phyloP scores from a whole-genome alignment of 2,797 vertebrate genomes.

The Phataginus tetradactyla region DNA sequence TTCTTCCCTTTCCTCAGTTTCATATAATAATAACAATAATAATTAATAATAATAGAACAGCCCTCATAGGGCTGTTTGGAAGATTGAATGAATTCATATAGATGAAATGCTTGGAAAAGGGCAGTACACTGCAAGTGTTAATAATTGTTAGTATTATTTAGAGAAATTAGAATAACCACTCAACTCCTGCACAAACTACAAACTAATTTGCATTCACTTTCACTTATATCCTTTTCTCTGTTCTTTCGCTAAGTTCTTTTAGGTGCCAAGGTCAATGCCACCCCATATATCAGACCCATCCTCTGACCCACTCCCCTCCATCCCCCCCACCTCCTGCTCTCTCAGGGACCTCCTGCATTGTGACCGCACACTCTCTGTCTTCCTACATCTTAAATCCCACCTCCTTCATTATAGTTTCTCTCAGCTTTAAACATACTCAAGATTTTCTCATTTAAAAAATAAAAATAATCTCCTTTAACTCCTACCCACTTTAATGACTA shows the following conservation, averaged over 20 bases:
- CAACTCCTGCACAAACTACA: background rate
- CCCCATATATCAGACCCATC: too few relatives aligned
- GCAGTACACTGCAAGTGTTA: background rate
- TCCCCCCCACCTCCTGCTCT: background rate
- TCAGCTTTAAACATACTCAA: too few relatives aligned
- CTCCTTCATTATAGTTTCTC: too few relatives aligned
- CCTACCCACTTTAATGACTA: too few relatives aligned
- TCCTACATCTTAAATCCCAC: too few relatives aligned
- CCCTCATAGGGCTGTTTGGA: background rate
- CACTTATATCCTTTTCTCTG: background rate
- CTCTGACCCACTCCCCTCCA: accelerated
- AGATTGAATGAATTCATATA: background rate
- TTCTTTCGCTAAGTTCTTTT: background rate
- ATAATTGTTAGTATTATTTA: background rate
- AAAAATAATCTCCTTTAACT: too few relatives aligned
- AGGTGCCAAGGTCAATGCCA: background rate
- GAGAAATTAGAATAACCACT: background rate
- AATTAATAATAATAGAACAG: background rate
- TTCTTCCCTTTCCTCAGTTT: background rate
- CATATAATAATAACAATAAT: too few relatives aligned
- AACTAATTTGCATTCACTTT: background rate
- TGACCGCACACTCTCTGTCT: background rate
- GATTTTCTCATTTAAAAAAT: too few relatives aligned
- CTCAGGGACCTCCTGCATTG: background rate
- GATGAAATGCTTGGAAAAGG: background rate